These are phyloP conservation scores for Cataglyphis cursor DNA, from an alignment of 2,888 invertebrate genomes.

Conservation along the genomic window DNA sequence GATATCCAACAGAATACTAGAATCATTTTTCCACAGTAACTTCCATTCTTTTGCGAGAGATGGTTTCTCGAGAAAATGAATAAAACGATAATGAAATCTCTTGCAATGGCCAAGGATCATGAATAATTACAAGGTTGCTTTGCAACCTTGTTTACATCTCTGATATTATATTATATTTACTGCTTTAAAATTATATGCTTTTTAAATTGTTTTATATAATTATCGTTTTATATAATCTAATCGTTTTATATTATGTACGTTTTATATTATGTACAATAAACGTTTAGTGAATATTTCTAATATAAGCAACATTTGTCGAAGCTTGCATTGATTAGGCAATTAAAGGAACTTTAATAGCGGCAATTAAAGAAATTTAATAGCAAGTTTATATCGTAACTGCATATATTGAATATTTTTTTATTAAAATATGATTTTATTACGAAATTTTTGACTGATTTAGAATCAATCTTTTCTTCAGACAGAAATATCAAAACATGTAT, in stretches of 20 bases:
- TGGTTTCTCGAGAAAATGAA: background rate
- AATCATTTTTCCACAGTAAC: background rate
- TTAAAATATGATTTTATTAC: background rate
- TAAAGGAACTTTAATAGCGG: background rate
- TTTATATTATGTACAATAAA: background rate
- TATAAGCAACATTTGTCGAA: background rate
- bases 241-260: background rate
- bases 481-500: background rate
- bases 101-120: background rate
- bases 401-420: background rate
- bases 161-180: background rate
- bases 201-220: background rate
- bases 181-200: too few relatives aligned
- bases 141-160: background rate
- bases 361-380: background rate
- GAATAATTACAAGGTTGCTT: background rate
- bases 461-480: background rate
- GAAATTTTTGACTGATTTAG: background rate
- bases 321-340: background rate
- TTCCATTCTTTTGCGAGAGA: background rate
- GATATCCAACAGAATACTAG: background rate
- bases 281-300: background rate
- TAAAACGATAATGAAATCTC: constrained; percentile 1
- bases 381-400: background rate
- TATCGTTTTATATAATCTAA: background rate